Evolutionary conservation across 2,113 vertebrate genomes (phyloP).

Genomic region (Glareola pratincola): DNA sequence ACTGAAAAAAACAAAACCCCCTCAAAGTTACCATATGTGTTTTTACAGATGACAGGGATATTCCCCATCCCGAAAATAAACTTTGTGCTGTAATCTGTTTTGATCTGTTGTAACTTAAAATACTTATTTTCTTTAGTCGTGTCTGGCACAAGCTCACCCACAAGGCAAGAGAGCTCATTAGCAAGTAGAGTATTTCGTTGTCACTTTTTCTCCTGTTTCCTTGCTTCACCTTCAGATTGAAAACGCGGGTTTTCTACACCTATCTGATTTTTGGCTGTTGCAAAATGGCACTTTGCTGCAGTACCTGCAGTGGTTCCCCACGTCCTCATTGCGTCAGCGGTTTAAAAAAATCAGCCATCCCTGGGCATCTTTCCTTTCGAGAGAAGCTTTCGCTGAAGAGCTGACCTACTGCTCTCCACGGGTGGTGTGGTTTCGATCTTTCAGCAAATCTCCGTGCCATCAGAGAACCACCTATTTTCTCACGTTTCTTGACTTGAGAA

Average conservation of each 20-base stretch:
- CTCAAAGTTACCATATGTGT: conserved; percentile 35
- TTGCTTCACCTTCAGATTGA: conserved; percentile 12
- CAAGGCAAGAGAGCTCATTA: not conserved
- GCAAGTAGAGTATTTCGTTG: not conserved
- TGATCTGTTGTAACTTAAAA: not conserved
- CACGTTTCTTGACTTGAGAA: not conserved
- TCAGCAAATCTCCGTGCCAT: not conserved
- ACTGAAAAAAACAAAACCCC: not conserved
- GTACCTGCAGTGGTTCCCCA: not conserved
- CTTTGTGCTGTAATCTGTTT: not conserved
- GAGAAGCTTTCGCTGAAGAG: not conserved
- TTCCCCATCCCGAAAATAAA: conserved; percentile 24
- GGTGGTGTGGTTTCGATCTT: conserved; percentile 17
- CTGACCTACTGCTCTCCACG: not conserved
- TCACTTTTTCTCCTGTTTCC: not conserved
- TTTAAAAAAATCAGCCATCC: not conserved
- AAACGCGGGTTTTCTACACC: not conserved
- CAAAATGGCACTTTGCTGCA: not conserved
- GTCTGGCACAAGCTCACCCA: not conserved
- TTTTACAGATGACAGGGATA: conserved; percentile 48
- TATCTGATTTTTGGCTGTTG: not conserved
- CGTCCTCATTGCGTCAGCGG: not conserved
- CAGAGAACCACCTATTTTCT: not conserved
- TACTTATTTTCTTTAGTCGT: not conserved
- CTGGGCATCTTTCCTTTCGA: not conserved